Conservation (phyloP, 1,140 invertebrate species). For the Achroia grisella region DNA sequence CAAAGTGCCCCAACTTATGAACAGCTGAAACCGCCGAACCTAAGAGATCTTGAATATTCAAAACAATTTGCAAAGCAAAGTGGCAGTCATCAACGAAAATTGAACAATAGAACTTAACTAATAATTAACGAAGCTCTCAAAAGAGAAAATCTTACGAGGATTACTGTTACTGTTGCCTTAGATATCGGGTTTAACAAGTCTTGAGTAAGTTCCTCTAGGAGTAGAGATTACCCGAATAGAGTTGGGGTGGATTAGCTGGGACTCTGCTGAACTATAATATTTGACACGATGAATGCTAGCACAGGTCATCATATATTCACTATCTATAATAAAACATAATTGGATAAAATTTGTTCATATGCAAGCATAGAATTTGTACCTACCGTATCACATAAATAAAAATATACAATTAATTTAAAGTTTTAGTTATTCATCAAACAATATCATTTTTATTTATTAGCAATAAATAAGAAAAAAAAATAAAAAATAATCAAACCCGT, state of each 20-base stretch:
- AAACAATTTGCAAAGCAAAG: conserved; percentile 5
- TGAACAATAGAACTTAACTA: conserved; percentile 6
- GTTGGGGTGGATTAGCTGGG: conserved; percentile 16
- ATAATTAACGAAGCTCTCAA: conserved; percentile 19
- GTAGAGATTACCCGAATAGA: conserved; percentile 25
- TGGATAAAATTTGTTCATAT: too few relatives aligned
- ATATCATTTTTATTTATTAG: too few relatives aligned
- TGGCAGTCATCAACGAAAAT: not conserved
- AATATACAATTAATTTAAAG: too few relatives aligned
- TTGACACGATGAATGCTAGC: not conserved
- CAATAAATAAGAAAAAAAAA: too few relatives aligned
- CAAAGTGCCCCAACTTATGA: not conserved
- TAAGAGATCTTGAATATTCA: conserved; percentile 8
- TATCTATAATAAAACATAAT: too few relatives aligned
- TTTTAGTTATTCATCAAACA: too few relatives aligned
- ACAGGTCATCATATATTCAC: too few relatives aligned
- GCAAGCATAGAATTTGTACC: too few relatives aligned
- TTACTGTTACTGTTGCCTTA: conserved; percentile 16
- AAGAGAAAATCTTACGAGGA: conserved; percentile 20
- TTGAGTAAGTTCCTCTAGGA: conserved; percentile 18
- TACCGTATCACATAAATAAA: too few relatives aligned
- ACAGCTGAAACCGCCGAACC: not conserved
- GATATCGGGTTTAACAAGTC: conserved; percentile 19
- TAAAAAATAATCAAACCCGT: too few relatives aligned
- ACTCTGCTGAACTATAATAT: conserved; percentile 9